Evolutionary conservation across 64 coral and sea anemone species (phyloP).

Genomic region (Stichodactyla helianthus): DNA sequence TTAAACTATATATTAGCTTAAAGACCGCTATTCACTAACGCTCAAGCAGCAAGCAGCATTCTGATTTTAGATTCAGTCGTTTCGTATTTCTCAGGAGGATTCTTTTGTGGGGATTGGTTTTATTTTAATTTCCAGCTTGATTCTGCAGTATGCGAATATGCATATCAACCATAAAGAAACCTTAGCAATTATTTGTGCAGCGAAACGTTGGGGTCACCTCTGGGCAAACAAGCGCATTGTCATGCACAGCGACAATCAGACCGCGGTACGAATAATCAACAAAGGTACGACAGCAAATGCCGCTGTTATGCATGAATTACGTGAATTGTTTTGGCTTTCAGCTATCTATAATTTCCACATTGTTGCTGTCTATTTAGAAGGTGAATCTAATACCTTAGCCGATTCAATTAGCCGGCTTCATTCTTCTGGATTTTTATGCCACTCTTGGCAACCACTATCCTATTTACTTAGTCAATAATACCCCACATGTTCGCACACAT

Average conservation of each 20-base stretch:
- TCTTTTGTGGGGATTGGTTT: conserved; percentile 41
- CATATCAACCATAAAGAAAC: conserved; percentile 60
- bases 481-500: background rate
- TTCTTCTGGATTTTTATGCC: background rate
- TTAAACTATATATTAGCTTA: too few relatives aligned
- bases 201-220: background rate
- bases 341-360: too few relatives aligned
- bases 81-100: background rate
- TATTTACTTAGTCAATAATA: background rate
- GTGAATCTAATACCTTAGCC: conserved; percentile 7
- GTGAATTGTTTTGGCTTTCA: too few relatives aligned
- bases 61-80: too few relatives aligned
- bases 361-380: conserved; percentile 28
- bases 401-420: conserved; percentile 17
- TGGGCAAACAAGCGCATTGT: conserved; percentile 11
- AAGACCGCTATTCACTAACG: too few relatives aligned
- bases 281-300: conserved; percentile 26
- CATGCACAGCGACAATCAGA: background rate
- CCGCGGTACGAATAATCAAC: background rate
- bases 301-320: background rate
- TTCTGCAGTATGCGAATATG: background rate
- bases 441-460: background rate
- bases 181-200: conserved; percentile 32
- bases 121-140: conserved; percentile 26
- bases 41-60: too few relatives aligned